Percentiles rank a stretch among this genome's conserved stretches.
Conservation (phyloP, 2,113 vertebrate genomes). For the Cyphomyrus discorhynchus region DNA sequence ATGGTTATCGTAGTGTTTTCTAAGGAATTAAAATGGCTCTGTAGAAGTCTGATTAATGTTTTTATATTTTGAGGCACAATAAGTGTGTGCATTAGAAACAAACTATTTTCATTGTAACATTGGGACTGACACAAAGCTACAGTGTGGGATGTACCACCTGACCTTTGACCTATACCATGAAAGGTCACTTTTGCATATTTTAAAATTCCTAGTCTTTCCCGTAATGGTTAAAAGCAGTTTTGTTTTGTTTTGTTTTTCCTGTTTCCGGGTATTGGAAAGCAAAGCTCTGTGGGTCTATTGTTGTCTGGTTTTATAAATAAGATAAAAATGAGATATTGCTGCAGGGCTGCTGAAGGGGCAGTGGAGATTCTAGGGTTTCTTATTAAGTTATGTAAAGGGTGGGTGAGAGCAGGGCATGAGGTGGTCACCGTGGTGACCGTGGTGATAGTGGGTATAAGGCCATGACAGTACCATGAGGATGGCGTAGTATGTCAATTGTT, state of each 20-base stretch:
- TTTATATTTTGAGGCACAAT: not conserved
- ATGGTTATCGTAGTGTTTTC: not conserved
- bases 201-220: not conserved
- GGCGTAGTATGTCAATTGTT: not conserved
- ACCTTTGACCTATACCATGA: slow-evolving; percentile 8
- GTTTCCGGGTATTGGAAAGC: not conserved
- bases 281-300: not conserved
- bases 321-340: not conserved
- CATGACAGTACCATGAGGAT: not conserved
- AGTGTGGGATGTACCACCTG: not conserved
- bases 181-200: not conserved
- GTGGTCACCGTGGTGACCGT: not conserved
- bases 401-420: not conserved
- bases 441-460: not conserved
- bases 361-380: not conserved
- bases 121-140: not conserved
- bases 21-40: not conserved
- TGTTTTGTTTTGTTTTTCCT: not conserved
- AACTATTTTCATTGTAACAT: not conserved
- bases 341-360: not conserved
- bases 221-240: not conserved
- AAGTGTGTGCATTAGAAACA: not conserved
- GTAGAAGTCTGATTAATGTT: not conserved
- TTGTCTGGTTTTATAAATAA: not conserved
- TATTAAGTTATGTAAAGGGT: not conserved